Conservation (phyloP, 1,140 invertebrate species). For the Ridgeia piscesae region DNA sequence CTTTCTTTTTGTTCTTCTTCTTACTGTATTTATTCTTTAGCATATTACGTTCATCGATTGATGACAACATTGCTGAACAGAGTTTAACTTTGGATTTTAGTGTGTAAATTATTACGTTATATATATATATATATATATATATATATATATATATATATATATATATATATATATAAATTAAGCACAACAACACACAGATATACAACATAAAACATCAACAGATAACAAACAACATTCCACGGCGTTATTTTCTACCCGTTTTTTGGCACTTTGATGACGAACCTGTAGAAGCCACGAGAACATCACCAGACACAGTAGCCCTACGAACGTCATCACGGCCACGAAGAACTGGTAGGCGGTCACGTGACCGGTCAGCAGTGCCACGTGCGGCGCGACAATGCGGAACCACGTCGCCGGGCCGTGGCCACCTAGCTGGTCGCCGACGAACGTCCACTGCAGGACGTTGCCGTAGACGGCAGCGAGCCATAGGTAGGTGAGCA, state of each 20-base stretch:
- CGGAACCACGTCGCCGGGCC: conserved; percentile 33
- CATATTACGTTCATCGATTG: too few relatives aligned
- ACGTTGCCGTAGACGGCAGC: conserved; percentile 21
- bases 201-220: too few relatives aligned
- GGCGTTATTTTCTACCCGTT: neutral
- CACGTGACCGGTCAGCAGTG: conserved; percentile 37
- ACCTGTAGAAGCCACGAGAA: conserved; percentile 37
- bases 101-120: too few relatives aligned
- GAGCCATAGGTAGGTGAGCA: conserved; percentile 12
- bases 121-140: too few relatives aligned
- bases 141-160: too few relatives aligned
- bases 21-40: too few relatives aligned
- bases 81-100: too few relatives aligned
- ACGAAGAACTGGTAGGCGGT: conserved; percentile 37
- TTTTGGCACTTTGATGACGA: neutral
- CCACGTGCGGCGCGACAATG: conserved; percentile 42
- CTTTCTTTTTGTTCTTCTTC: too few relatives aligned
- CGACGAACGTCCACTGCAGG: conserved; percentile 10
- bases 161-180: too few relatives aligned
- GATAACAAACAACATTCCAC: neutral
- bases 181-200: too few relatives aligned
- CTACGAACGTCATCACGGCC: conserved; percentile 36
- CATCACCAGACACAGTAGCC: conserved; percentile 35
- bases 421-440: conserved; percentile 22
- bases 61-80: too few relatives aligned